phyloP scores from a whole-genome alignment of 1,140 invertebrate genomes.

The Drosophila pruinosa region DNA sequence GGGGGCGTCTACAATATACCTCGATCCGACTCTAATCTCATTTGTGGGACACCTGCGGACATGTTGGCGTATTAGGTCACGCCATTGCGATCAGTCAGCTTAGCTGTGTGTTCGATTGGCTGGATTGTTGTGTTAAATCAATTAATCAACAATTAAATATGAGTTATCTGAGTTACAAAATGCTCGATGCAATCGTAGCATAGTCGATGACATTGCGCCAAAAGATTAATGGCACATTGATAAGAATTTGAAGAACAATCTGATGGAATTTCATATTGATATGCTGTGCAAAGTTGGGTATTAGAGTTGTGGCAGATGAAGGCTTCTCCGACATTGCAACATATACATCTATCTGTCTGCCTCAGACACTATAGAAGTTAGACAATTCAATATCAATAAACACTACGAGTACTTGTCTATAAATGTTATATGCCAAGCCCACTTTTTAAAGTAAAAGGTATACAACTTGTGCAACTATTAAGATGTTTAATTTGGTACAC shows the following conservation, averaged over 20 bases:
- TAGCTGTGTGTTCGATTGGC: no score
- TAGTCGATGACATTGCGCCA: conserved; percentile 12
- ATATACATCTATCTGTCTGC: no score
- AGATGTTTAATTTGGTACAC: no score
- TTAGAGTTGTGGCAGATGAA: no score
- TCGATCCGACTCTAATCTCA: background rate
- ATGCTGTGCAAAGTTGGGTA: no score
- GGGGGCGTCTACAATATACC: conserved; percentile 20
- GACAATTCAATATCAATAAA: no score
- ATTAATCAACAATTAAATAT: conserved; percentile 49
- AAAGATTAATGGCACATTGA: conserved; percentile 2
- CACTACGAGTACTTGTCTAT: no score
- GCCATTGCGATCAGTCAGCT: conserved; percentile 6
- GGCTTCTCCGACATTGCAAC: no score
- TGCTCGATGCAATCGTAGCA: conserved; percentile 4
- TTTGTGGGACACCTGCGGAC: conserved; percentile 33
- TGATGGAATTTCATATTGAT: background rate
- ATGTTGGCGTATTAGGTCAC: conserved; percentile 30
- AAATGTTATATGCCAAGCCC: no score
- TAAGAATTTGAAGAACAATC: background rate
- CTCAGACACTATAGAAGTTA: no score
- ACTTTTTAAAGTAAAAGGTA: no score
- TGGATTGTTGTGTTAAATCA: conserved; percentile 29
- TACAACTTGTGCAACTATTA: no score
- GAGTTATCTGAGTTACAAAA: conserved; percentile 1